Conservation (phyloP, 2,888 invertebrate species). For the Baccha elongata region DNA sequence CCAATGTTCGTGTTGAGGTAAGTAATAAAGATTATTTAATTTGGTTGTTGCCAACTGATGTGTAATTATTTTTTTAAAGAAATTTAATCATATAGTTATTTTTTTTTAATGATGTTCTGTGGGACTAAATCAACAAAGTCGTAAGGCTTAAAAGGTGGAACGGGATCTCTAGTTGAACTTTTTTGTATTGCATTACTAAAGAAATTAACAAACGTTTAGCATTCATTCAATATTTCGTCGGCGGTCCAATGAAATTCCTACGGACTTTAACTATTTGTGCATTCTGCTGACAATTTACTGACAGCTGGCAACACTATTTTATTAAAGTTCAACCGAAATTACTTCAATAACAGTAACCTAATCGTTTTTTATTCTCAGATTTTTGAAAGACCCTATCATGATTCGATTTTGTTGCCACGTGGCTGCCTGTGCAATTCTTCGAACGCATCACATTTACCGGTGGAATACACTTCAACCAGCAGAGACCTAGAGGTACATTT, state of each 20-base stretch:
- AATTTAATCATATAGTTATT: too few relatives aligned
- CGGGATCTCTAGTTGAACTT: too few relatives aligned
- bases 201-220: too few relatives aligned
- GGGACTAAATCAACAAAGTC: too few relatives aligned
- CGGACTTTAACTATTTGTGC: too few relatives aligned
- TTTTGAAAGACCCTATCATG: slow-evolving; percentile 89
- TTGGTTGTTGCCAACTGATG: not conserved
- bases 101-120: too few relatives aligned
- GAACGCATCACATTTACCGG: slow-evolving; percentile 84
- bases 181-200: too few relatives aligned
- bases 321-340: not conserved
- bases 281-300: too few relatives aligned
- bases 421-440: slow-evolving; percentile 90
- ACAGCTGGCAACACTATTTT: slow-evolving; percentile 26
- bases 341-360: not conserved
- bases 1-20: slow-evolving; percentile 86
- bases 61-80: not conserved
- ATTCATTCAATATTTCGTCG: too few relatives aligned
- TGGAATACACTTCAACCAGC: slow-evolving; percentile 90
- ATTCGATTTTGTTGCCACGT: slow-evolving; percentile 87
- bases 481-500: slow-evolving; percentile 92
- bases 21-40: not conserved
- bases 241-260: too few relatives aligned
- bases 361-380: slow-evolving; percentile 80
- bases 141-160: too few relatives aligned